A percentile compares a stretch with the other conserved stretches of the same genome.
Evolutionary conservation across 2,113 vertebrate genomes (phyloP).

Genomic region (Lepus americanus): DNA sequence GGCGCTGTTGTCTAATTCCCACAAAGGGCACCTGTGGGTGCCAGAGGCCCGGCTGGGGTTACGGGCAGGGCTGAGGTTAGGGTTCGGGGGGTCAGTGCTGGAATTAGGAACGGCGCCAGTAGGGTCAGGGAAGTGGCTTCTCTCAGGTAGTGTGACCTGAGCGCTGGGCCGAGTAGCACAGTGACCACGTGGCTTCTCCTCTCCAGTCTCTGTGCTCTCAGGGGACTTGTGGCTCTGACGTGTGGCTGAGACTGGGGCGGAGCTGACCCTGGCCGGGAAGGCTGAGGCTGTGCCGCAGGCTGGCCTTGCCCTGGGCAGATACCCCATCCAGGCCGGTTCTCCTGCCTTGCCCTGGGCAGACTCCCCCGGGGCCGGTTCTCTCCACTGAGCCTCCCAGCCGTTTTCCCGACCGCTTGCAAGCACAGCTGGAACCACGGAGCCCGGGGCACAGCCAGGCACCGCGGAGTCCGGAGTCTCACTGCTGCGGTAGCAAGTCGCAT

Average conservation of each 20-base stretch:
- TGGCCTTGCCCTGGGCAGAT: no score
- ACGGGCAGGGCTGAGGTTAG: not conserved
- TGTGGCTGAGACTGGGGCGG: not conserved
- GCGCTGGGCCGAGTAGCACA: rapidly evolving
- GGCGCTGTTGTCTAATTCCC: not conserved
- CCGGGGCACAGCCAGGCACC: not conserved
- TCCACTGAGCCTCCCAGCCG: rapidly evolving
- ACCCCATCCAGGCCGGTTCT: not conserved
- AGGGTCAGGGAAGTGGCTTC: not conserved
- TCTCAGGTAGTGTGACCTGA: not conserved
- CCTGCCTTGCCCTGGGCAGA: not conserved
- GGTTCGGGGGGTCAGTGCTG: not conserved
- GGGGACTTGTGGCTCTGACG: not conserved
- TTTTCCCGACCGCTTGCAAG: not conserved
- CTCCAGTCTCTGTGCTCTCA: no score
- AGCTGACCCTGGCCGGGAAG: not conserved
- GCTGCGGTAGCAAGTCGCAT: not conserved
- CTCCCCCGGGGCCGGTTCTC: not conserved
- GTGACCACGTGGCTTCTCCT: not conserved
- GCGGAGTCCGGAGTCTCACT: not conserved
- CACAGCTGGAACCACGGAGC: not conserved
- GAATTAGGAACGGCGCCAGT: not conserved
- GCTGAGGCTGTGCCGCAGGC: not conserved
- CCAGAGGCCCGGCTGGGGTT: no score
- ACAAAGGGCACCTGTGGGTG: not conserved